Evolutionary conservation across 2,888 invertebrate species (phyloP), one percentile per base, ranked within the genome.

Genomic region (Homarus gammarus): DNA sequence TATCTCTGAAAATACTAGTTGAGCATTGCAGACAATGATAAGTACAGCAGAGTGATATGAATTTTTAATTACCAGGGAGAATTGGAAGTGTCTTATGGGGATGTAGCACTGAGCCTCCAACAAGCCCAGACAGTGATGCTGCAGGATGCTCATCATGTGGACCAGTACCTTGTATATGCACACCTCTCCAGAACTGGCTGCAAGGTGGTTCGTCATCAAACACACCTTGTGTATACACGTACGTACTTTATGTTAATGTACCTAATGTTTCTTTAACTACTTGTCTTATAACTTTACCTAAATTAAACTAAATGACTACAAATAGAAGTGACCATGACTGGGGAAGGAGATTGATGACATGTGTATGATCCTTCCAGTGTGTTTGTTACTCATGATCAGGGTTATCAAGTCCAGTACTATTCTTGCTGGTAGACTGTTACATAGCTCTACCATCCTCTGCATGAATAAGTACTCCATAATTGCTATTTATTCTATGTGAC

Each of bases 181-280:
- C 84, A 84, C 36, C 84, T 89, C 27, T 68, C 89, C n/a, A 79
- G 84, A 12, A 70, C 72, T 31, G 89, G 89, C 31, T 89, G 84
- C 68, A 89, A 89, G 56, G 73, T 89, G 33, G 73, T 89, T 36
- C 56, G 64, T 18, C 89, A 89, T 78, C 89, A 89, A 44, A 78
- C 89, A 44, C 89, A 89, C 33, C 72, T 89, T 15, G 36, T 72
- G 18, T 84, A 64, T 27, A 81, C 89, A 79, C 56, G 89, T 89
- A 89, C 12, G 89, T 49, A 36, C 68, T 68, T 40, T 68, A 2
- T 82, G n/a, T 15, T 56, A 12, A 5, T 38, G 12, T n/a, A n/a
- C 18, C n/a, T 40, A 68, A 22, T n/a, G n/a, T n/a, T 68, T 38
- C 5, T 75, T 3, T 75, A 36, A 38, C 38, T 75, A 31, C 1